These are phyloP conservation scores for Polypterus senegalus DNA, from an alignment of 2,113 vertebrate genomes.

Conservation along the genomic window DNA sequence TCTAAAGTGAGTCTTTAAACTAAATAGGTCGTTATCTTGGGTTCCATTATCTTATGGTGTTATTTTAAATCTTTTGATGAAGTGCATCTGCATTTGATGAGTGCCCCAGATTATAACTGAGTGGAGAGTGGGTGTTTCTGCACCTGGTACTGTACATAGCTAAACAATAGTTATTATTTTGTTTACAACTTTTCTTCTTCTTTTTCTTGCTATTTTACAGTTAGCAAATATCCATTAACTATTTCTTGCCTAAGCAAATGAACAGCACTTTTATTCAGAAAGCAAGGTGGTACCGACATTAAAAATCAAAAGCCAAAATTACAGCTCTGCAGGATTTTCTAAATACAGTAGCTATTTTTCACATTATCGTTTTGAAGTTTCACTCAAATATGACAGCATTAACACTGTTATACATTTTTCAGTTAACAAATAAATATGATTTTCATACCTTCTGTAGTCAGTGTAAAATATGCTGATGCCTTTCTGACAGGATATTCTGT, in stretches of 20 bases:
- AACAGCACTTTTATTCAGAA: neutral
- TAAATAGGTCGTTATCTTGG: constrained; percentile 62
- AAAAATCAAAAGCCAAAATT: no score
- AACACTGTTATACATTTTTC: neutral
- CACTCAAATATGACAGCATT: neutral
- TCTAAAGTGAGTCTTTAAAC: constrained; percentile 57
- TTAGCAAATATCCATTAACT: constrained; percentile 56
- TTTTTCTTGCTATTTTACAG: constrained; percentile 65
- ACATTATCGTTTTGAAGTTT: no score
- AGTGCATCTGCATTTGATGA: constrained; percentile 89
- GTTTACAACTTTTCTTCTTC: constrained; percentile 72
- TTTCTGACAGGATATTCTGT: neutral
- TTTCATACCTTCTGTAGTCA: neutral
- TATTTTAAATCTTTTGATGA: constrained; percentile 65
- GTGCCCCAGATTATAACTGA: constrained; percentile 68
- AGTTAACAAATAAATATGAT: neutral
- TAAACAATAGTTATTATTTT: constrained; percentile 90
- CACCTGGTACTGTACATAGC: constrained; percentile 80
- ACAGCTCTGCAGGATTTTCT: no score
- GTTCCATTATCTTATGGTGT: constrained; percentile 60
- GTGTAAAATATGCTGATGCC: neutral
- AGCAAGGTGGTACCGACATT: no score
- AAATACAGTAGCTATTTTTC: no score
- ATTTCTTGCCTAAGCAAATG: constrained; percentile 18
- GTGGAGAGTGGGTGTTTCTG: constrained; percentile 73